phyloP scores from a whole-genome alignment of 2,113 vertebrate species.

The Actinemys pallida region DNA sequence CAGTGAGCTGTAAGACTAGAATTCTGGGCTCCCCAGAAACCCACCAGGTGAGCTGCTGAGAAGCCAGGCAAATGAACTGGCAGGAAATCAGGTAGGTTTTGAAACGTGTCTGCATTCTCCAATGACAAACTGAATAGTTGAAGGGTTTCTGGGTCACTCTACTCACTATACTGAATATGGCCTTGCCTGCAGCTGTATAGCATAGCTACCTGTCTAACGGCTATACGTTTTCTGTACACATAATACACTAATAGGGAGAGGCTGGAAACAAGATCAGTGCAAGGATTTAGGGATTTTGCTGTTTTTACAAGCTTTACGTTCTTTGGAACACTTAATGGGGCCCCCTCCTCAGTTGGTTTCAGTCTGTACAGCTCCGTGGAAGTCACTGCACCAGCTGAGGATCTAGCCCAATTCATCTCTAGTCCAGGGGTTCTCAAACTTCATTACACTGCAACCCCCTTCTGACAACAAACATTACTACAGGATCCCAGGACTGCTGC shows the following conservation, averaged over 20 bases:
- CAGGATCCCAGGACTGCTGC: too few relatives aligned
- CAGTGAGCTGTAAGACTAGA: neutral
- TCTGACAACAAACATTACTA: too few relatives aligned
- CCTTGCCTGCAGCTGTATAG: neutral
- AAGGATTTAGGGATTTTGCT: neutral
- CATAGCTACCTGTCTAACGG: neutral
- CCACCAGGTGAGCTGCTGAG: neutral
- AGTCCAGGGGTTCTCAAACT: too few relatives aligned
- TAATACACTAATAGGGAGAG: neutral
- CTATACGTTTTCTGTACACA: too few relatives aligned
- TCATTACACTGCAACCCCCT: too few relatives aligned
- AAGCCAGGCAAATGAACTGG: neutral
- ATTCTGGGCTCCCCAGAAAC: neutral
- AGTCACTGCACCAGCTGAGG: accelerated
- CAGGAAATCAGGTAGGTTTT: neutral
- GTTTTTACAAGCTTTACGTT: neutral
- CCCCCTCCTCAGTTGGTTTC: neutral
- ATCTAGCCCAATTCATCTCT: neutral
- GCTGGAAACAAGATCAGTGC: neutral
- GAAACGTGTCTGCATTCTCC: neutral
- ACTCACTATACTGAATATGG: neutral
- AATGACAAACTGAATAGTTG: neutral
- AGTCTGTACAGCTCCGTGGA: neutral
- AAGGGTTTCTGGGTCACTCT: neutral
- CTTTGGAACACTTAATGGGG: neutral